Evolutionary conservation across 2,797 vertebrate genomes (phyloP).

Genomic region (Amblyraja radiata): DNA sequence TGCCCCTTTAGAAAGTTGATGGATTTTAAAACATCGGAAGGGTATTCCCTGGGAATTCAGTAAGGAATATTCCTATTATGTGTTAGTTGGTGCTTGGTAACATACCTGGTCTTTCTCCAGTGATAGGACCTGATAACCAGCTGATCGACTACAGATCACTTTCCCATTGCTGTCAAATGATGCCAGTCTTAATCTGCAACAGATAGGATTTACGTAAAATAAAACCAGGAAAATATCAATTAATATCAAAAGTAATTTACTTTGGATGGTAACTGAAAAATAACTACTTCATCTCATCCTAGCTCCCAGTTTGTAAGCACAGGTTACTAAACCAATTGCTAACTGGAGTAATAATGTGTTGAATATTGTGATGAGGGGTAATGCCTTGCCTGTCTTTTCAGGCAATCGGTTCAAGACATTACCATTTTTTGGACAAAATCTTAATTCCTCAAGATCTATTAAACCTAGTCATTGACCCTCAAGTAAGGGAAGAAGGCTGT

Average conservation of each 20-base stretch:
- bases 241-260: not conserved
- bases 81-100: not conserved
- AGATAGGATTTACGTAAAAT: not conserved
- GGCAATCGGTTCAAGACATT: no score
- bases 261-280: not conserved
- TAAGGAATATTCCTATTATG: no score
- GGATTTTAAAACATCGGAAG: not conserved
- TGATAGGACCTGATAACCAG: conserved; percentile 86
- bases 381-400: no score
- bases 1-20: not conserved
- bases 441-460: no score
- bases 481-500: no score
- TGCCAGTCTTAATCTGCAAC: conserved; percentile 77
- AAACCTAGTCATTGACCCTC: no score
- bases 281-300: no score
- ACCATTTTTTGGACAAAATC: no score
- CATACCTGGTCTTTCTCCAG: conserved; percentile 93
- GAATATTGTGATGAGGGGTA: no score
- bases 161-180: conserved; percentile 87
- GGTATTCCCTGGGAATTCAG: not conserved
- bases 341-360: no score
- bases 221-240: not conserved
- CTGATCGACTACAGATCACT: conserved; percentile 79
- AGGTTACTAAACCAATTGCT: no score
- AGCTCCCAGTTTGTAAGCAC: no score